Evolutionary conservation across 1,140 invertebrate genomes (phyloP).

Genomic region (Pseudomyrmex flavicornis): DNA sequence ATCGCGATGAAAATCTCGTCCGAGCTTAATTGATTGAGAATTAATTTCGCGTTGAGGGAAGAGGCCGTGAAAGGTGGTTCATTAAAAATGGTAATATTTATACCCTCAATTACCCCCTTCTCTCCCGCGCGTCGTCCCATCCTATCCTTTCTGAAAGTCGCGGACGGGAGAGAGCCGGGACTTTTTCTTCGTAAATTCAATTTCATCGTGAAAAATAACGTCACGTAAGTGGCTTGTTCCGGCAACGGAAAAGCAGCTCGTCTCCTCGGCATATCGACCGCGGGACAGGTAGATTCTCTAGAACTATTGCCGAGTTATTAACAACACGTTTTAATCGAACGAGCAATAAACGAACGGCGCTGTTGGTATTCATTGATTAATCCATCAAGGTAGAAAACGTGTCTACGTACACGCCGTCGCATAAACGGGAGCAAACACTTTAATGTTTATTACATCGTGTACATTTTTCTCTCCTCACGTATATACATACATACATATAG

Average conservation of each 20-base stretch:
- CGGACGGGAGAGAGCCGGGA: slow-evolving; percentile 31
- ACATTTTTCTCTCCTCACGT: neutral
- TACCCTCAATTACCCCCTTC: slow-evolving; percentile 59
- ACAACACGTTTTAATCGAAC: slow-evolving; percentile 33
- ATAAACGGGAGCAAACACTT: neutral
- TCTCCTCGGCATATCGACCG: slow-evolving; percentile 50
- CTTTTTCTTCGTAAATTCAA: slow-evolving; percentile 68
- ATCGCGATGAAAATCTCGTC: slow-evolving; percentile 65
- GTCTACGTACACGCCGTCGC: neutral
- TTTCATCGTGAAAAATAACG: slow-evolving; percentile 44
- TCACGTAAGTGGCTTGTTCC: slow-evolving; percentile 61
- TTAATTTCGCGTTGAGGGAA: slow-evolving; percentile 54
- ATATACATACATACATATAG: neutral
- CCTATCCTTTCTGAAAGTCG: slow-evolving; percentile 43
- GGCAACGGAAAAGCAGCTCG: slow-evolving; percentile 29
- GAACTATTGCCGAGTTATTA: slow-evolving; percentile 25
- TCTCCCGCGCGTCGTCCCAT: neutral
- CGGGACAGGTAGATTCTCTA: slow-evolving; percentile 19
- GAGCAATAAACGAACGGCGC: slow-evolving; percentile 1
- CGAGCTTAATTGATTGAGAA: slow-evolving; percentile 61
- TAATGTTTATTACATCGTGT: neutral
- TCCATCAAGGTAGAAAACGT: neutral
- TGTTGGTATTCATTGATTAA: slow-evolving; percentile 3
- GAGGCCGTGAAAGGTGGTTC: slow-evolving; percentile 46
- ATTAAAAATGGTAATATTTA: slow-evolving; percentile 71